Evolutionary conservation across 2,888 invertebrate species (phyloP).

Genomic region (Oscheius onirici): DNA sequence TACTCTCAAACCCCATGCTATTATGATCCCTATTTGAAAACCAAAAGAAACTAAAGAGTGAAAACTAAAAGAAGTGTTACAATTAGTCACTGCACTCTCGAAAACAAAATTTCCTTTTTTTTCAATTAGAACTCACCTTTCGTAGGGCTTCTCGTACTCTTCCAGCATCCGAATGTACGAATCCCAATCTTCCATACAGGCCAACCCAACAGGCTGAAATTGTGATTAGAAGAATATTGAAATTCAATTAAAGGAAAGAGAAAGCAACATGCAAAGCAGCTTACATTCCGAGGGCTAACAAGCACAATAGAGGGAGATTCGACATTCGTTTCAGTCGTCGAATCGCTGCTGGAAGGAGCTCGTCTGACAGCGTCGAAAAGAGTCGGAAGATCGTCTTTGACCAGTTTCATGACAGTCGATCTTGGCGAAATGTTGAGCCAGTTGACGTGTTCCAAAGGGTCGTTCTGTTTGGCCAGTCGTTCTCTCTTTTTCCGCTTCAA

Average conservation of each 20-base stretch:
- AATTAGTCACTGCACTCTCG: not conserved
- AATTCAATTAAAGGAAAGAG: not conserved
- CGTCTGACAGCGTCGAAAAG: constrained; percentile 55
- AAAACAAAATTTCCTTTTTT: not conserved
- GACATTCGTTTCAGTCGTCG: constrained; percentile 22
- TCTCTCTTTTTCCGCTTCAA: constrained; percentile 63
- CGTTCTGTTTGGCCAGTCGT: constrained; percentile 51
- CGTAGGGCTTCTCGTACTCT: constrained; percentile 52
- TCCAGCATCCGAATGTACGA: constrained; percentile 68
- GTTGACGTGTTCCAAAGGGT: constrained; percentile 61
- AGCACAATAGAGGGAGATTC: constrained; percentile 57
- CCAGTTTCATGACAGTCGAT: constrained; percentile 43
- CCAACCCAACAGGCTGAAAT: constrained; percentile 67
- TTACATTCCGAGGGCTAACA: constrained; percentile 64
- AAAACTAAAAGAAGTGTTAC: constrained; percentile 1
- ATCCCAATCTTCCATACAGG: constrained; percentile 70
- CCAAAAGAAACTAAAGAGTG: constrained; percentile 9
- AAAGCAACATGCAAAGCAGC: constrained; percentile 35
- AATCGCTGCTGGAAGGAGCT: constrained; percentile 33
- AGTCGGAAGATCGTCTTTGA: constrained; percentile 57
- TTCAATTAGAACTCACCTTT: constrained; percentile 33
- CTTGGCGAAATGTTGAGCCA: constrained; percentile 69
- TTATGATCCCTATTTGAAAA: not conserved
- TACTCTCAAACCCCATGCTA: constrained; percentile 21
- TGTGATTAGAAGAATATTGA: not conserved